Conservation (phyloP, 1,140 invertebrate species). For the Pogonus chalceus region DNA sequence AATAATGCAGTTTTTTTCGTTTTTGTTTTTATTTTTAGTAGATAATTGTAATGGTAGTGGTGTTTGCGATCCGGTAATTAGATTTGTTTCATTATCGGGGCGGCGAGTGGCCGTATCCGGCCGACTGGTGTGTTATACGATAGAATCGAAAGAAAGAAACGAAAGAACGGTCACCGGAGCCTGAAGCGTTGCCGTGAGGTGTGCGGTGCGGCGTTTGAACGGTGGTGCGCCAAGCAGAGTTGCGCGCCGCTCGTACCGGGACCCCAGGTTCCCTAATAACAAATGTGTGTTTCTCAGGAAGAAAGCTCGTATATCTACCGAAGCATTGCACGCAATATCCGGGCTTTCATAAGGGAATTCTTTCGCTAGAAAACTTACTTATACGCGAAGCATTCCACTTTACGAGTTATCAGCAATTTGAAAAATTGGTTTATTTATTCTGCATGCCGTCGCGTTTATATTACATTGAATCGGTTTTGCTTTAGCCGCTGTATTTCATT, state of each 20-base stretch:
- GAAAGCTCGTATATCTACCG: neutral
- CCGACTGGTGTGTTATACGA: no score
- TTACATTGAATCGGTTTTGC: neutral
- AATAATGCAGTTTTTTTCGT: no score
- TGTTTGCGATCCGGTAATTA: no score
- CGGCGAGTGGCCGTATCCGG: no score
- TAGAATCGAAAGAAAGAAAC: no score
- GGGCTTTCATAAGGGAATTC: neutral
- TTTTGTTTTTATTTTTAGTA: no score
- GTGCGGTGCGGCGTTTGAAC: no score
- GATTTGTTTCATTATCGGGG: no score
- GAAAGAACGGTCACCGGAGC: no score
- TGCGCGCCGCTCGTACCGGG: neutral
- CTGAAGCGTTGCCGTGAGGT: no score
- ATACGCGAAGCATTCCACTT: neutral
- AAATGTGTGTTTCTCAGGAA: slow-evolving; percentile 1
- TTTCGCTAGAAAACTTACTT: neutral
- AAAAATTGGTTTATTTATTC: neutral
- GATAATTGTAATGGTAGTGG: no score
- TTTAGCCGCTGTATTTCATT: neutral
- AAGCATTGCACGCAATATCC: neutral
- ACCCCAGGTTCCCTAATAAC: neutral
- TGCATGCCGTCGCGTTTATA: neutral
- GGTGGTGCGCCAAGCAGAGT: no score
- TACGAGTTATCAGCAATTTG: neutral